Evolutionary conservation across 2,113 vertebrate species (phyloP), one percentile per base, ranked within the genome.

Genomic region (Uria aalge): DNA sequence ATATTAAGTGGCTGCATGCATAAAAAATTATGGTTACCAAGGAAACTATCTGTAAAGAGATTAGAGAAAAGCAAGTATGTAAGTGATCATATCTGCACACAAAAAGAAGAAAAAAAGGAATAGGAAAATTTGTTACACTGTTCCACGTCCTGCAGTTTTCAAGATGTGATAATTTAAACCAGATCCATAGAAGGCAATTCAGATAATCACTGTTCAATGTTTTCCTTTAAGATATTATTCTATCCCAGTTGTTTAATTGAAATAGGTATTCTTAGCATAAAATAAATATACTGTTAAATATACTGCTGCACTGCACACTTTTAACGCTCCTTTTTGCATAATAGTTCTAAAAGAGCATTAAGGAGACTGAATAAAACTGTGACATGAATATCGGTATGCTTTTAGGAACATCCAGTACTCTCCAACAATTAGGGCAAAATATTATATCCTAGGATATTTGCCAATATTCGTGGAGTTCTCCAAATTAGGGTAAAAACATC

Each of bases 41-140:
- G 91, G 97, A 97, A 97, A 98, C 85, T 6, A 92, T 96, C 87
- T 92, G 93, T 95, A 97, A 95, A 97, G 93, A 91, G 94, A 94
- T 79, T 77, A 64, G 23, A 97, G 83, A 91, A 91, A 84, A 95
- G 30, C 21, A 76, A 56, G 27, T 12, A 45, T 80, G 38, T 80
- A 96, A 94, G n/a, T 92, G 24, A 48, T 87, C 62, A 52, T 78
- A 48, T 80, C 80, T 75, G 45, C 85, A 62, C 53, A 72, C 45
- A 73, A 94, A 95, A 85, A 95, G 21, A 83, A 94, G 85, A 77
- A 76, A 67, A 79, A 68, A 92, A 43, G 43, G 94, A 95, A 87
- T 18, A 95, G 88, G 85, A 90, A 73, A 96, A 89, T 91, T 93
- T 23, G 2, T 52, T 77, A 34, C 62, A 63, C 23, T 57, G 16